Evolutionary conservation across 2,797 vertebrate genomes (phyloP).

Genomic region (Heliangelus exortis): DNA sequence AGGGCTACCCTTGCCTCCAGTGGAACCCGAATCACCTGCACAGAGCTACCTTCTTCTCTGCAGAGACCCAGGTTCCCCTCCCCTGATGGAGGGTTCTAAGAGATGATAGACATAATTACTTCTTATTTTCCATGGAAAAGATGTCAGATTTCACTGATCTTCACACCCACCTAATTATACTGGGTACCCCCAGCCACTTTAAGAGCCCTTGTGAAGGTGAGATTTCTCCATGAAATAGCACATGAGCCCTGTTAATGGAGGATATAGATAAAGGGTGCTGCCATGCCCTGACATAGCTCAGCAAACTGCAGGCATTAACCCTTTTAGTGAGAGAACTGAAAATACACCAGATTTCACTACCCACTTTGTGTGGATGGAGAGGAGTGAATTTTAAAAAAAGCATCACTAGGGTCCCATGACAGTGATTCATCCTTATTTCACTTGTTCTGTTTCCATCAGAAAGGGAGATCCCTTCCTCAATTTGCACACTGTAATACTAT

Average conservation of each 20-base stretch:
- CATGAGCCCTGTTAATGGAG: neutral
- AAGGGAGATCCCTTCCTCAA: neutral
- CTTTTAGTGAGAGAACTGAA: neutral
- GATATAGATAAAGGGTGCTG: neutral
- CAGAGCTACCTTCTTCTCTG: neutral
- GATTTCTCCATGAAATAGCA: neutral
- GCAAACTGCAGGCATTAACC: neutral
- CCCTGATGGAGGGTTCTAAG: neutral
- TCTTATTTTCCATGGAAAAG: neutral
- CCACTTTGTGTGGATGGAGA: neutral
- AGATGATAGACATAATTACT: neutral
- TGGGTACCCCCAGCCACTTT: neutral
- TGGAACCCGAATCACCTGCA: neutral
- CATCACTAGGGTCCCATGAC: neutral
- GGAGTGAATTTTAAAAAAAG: neutral
- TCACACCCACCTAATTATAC: neutral
- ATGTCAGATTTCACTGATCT: neutral
- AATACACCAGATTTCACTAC: neutral
- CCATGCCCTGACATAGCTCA: neutral
- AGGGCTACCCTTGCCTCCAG: neutral
- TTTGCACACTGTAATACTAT: conserved; percentile 11
- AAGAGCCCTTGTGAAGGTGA: neutral
- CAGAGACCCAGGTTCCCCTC: neutral
- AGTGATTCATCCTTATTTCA: neutral
- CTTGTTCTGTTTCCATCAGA: neutral